Evolutionary conservation across 1,140 invertebrate species (phyloP).

Genomic region (Drosophila albomicans): DNA sequence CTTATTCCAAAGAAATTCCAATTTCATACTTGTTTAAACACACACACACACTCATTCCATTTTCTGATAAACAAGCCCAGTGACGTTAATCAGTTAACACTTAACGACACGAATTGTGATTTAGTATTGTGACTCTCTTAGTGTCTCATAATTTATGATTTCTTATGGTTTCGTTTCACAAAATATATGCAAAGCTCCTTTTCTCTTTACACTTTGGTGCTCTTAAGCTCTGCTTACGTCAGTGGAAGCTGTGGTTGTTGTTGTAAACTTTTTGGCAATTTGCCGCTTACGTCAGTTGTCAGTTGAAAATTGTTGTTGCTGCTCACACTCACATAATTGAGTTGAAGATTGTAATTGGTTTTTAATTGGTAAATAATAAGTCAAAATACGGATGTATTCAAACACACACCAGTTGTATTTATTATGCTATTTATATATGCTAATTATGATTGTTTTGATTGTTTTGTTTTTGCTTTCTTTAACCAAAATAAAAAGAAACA

Average conservation of each 20-base stretch:
- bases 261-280: neutral
- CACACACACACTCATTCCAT: neutral
- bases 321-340: conserved; percentile 9
- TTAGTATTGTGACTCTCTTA: neutral
- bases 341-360: conserved; percentile 51
- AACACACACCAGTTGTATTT: neutral
- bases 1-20: neutral
- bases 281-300: neutral
- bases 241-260: neutral
- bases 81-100: neutral
- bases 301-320: neutral
- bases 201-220: neutral
- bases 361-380: conserved; percentile 45
- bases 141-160: neutral
- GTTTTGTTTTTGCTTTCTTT: conserved; percentile 13
- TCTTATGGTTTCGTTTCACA: neutral
- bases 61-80: neutral
- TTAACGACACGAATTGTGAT: neutral
- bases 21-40: neutral
- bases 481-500: neutral
- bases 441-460: conserved; percentile 40
- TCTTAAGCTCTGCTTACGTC: conserved; percentile 4
- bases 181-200: neutral
- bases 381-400: conserved; percentile 11
- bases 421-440: conserved; percentile 6